A percentile compares a stretch with the other conserved stretches of the same genome.
These are phyloP conservation scores for Amblyjoppa proteus DNA, from an alignment of 2,888 invertebrate species.

Conservation along the genomic window DNA sequence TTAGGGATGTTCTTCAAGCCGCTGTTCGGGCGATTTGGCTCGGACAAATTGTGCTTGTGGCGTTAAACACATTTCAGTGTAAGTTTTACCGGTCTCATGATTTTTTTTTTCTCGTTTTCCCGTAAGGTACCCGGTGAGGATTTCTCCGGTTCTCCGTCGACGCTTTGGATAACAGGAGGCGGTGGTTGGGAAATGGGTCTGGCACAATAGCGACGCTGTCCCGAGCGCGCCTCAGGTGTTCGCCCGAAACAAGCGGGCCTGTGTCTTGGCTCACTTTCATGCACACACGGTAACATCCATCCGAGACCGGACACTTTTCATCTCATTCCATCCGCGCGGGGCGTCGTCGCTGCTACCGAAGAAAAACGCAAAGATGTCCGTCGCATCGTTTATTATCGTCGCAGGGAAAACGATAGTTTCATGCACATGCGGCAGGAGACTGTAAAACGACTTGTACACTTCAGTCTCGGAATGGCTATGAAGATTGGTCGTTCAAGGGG, in stretches of 20 bases:
- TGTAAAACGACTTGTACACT: not conserved
- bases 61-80: slow-evolving; percentile 51
- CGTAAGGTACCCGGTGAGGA: slow-evolving; percentile 3
- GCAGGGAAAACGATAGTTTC: slow-evolving; percentile 27
- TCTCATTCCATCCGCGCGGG: slow-evolving; percentile 7
- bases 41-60: slow-evolving; percentile 35
- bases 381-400: slow-evolving; percentile 51
- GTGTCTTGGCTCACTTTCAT: slow-evolving; percentile 43
- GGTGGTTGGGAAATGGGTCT: slow-evolving; percentile 34
- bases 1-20: slow-evolving; percentile 53
- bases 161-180: slow-evolving; percentile 52
- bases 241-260: slow-evolving; percentile 6
- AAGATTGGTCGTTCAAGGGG: not conserved
- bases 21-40: not conserved
- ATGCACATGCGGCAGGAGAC: not conserved
- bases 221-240: slow-evolving; percentile 50
- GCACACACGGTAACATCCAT: not conserved
- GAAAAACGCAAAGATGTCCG: slow-evolving; percentile 40
- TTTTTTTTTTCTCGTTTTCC: slow-evolving; percentile 51
- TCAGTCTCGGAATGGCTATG: not conserved
- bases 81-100: slow-evolving; percentile 47
- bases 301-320: slow-evolving; percentile 25
- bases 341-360: not conserved
- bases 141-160: slow-evolving; percentile 16
- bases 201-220: slow-evolving; percentile 45